A percentile compares a stretch with the other conserved stretches of the same genome.
Evolutionary conservation across 2,888 invertebrate genomes (phyloP).

Genomic region (Erebia aethiops): DNA sequence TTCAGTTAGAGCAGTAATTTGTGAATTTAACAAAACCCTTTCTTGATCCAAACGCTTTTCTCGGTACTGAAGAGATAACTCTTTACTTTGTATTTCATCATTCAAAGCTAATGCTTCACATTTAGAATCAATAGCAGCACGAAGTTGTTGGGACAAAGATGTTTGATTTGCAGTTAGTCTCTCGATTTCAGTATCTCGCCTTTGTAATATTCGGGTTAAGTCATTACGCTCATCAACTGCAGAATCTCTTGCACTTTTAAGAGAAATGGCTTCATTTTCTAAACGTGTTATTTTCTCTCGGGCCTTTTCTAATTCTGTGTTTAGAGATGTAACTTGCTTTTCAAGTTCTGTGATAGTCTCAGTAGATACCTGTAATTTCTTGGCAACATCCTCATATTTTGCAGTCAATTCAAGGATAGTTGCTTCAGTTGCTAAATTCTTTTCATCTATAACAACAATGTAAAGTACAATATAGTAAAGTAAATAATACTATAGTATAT

Average conservation of each 20-base stretch:
- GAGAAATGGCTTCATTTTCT: slow-evolving; percentile 86
- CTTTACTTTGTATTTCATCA: slow-evolving; percentile 91
- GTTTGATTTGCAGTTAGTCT: slow-evolving; percentile 87
- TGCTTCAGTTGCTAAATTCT: slow-evolving; percentile 79
- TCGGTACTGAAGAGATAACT: slow-evolving; percentile 89
- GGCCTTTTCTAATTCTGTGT: slow-evolving; percentile 85
- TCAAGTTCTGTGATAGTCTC: slow-evolving; percentile 86
- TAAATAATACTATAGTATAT: not conserved
- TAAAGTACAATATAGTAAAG: not conserved
- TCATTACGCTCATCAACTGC: slow-evolving; percentile 90
- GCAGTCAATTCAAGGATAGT: slow-evolving; percentile 81
- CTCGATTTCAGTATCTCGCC: slow-evolving; percentile 88
- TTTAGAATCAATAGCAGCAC: slow-evolving; percentile 89
- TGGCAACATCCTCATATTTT: slow-evolving; percentile 85
- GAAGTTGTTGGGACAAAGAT: slow-evolving; percentile 88
- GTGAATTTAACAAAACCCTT: slow-evolving; percentile 87
- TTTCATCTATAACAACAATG: slow-evolving; percentile 76
- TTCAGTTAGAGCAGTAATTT: slow-evolving; percentile 89
- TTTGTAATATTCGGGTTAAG: slow-evolving; percentile 86
- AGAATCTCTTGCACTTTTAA: slow-evolving; percentile 87
- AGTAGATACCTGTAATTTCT: slow-evolving; percentile 84
- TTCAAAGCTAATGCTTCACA: slow-evolving; percentile 91
- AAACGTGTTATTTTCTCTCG: slow-evolving; percentile 84
- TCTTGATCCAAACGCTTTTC: slow-evolving; percentile 94
- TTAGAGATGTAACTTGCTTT: slow-evolving; percentile 84